phyloP scores from a whole-genome alignment of 2,113 vertebrate species.

The Callipepla californica region DNA sequence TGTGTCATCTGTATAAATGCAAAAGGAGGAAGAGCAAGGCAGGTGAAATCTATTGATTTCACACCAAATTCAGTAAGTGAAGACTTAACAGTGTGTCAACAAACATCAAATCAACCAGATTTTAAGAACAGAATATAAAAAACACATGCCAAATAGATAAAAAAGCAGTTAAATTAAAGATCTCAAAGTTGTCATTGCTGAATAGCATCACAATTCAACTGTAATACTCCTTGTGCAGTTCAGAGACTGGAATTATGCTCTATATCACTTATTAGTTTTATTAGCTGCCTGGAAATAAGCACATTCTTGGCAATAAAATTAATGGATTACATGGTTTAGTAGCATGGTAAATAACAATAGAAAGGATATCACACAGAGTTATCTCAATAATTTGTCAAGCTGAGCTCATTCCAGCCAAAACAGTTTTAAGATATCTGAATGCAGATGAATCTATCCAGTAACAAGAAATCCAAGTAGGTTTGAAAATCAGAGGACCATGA shows the following conservation, averaged over 20 bases:
- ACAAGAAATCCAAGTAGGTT: neutral
- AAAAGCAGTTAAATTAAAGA: neutral
- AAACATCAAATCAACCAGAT: neutral
- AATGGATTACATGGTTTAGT: neutral
- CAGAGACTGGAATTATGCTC: neutral
- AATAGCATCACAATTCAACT: neutral
- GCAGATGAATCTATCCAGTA: neutral
- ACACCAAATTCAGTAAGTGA: neutral
- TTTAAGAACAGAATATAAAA: neutral
- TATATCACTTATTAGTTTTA: neutral
- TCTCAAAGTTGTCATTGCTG: neutral
- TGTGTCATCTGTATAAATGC: neutral
- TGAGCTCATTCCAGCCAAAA: neutral
- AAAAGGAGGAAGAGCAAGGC: neutral
- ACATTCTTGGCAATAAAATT: neutral
- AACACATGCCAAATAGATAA: neutral
- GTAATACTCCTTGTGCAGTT: neutral
- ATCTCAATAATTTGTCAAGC: neutral
- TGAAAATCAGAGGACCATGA: neutral
- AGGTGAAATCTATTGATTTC: neutral
- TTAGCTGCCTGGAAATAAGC: neutral
- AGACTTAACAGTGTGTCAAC: neutral
- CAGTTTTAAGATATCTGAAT: neutral
- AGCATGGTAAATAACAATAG: neutral
- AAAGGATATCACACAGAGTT: neutral